These are phyloP conservation scores for Gorsachius magnificus DNA, from an alignment of 2,797 vertebrate genomes.

Conservation along the genomic window DNA sequence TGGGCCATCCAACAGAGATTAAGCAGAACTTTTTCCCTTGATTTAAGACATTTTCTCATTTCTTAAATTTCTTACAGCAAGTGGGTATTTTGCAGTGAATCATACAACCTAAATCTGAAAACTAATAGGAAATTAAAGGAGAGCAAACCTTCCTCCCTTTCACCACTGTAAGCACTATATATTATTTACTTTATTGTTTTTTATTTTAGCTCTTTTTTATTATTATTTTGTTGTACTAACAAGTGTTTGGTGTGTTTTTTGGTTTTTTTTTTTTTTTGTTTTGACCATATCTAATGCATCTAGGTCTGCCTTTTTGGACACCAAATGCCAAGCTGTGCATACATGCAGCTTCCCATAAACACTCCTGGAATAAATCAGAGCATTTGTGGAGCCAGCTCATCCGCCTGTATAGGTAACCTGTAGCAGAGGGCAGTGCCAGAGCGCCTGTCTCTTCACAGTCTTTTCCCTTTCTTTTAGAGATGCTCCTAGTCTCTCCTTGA, in stretches of 20 bases:
- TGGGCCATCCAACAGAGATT: background rate
- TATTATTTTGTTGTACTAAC: background rate
- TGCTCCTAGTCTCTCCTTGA: accelerated
- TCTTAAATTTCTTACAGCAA: background rate
- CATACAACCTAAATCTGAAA: background rate
- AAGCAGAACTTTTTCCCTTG: background rate
- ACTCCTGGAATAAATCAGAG: background rate
- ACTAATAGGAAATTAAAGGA: background rate
- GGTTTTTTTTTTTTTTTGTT: background rate
- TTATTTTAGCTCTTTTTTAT: background rate
- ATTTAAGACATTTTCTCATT: background rate
- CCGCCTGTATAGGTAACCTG: background rate
- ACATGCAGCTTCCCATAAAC: background rate
- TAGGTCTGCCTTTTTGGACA: background rate
- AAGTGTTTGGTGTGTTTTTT: too few relatives aligned
- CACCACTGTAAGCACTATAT: background rate
- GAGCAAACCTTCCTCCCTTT: background rate
- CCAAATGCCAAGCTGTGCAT: background rate
- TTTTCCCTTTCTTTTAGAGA: background rate
- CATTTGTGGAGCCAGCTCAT: background rate
- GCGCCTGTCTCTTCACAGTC: background rate
- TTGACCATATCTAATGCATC: background rate
- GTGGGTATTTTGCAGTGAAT: background rate
- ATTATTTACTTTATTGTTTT: background rate
- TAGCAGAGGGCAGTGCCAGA: background rate